Evolutionary conservation across 2,888 invertebrate species (phyloP).

Genomic region (Theretra japonica): DNA sequence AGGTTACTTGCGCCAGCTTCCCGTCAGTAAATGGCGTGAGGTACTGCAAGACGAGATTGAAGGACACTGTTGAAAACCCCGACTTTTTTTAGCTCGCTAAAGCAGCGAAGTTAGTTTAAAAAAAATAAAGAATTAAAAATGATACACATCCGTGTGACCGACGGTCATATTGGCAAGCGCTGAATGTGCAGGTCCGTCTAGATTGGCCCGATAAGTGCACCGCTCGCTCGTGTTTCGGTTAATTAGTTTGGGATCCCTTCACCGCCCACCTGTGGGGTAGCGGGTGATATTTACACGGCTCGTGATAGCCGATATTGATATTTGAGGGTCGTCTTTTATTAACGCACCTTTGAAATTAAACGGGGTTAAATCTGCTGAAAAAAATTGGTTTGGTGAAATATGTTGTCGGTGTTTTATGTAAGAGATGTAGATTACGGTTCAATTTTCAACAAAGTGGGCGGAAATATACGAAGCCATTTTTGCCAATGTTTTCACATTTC

Average conservation of each 20-base stretch:
- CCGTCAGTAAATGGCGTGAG: too few species aligned
- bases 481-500: background rate
- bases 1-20: too few species aligned
- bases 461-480: too few species aligned
- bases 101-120: background rate
- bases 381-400: background rate
- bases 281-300: background rate
- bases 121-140: too few species aligned
- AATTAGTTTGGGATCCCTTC: constrained; percentile 21
- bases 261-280: constrained; percentile 12
- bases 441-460: too few species aligned
- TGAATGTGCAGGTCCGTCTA: constrained; percentile 8
- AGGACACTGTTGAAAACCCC: background rate
- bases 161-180: constrained; percentile 16
- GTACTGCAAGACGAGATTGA: too few species aligned
- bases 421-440: background rate
- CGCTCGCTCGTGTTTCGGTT: constrained; percentile 15
- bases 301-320: constrained; percentile 16
- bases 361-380: background rate
- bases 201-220: constrained; percentile 5
- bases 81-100: background rate
- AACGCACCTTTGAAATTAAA: background rate
- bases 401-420: background rate
- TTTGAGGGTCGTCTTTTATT: constrained; percentile 5
- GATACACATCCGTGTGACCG: background rate